A percentile compares a stretch with the other conserved stretches of the same genome.
These are phyloP conservation scores for Lepidocolaptes lacrymiger DNA, from an alignment of 2,797 vertebrate species.

Conservation along the genomic window DNA sequence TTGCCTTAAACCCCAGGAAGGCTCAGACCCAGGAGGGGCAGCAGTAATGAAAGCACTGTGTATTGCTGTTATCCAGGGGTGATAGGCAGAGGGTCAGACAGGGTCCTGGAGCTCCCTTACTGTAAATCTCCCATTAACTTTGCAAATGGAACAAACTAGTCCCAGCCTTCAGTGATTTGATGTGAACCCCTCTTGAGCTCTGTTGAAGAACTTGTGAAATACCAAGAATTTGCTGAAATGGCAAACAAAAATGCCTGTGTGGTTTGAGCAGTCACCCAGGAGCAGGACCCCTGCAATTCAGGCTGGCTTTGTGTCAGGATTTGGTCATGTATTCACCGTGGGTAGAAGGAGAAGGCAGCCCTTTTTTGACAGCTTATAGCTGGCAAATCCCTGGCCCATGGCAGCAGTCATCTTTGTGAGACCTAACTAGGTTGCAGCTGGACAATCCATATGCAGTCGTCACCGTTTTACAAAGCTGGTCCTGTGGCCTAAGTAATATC, in stretches of 20 bases:
- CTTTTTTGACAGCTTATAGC: neutral
- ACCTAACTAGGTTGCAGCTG: neutral
- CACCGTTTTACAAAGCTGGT: neutral
- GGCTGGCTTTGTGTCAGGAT: neutral
- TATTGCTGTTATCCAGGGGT: neutral
- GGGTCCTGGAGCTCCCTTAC: neutral
- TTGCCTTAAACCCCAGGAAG: neutral
- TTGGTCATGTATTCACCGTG: neutral
- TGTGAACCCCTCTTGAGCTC: neutral
- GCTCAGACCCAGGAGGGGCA: neutral
- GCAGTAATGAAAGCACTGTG: neutral
- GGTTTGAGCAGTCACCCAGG: neutral
- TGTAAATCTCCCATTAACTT: neutral
- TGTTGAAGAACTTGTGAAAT: neutral
- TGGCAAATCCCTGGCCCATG: neutral
- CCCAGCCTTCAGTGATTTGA: neutral
- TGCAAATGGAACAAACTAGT: neutral
- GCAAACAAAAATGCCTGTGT: neutral
- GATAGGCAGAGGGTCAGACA: neutral
- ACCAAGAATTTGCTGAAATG: neutral
- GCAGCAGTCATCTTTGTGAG: neutral
- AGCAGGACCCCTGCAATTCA: accelerated
- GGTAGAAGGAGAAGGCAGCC: neutral
- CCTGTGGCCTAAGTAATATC: neutral
- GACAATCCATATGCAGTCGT: neutral